These are phyloP conservation scores for Aricia artaxerxes DNA, from an alignment of 2,888 invertebrate genomes.

Conservation along the genomic window DNA sequence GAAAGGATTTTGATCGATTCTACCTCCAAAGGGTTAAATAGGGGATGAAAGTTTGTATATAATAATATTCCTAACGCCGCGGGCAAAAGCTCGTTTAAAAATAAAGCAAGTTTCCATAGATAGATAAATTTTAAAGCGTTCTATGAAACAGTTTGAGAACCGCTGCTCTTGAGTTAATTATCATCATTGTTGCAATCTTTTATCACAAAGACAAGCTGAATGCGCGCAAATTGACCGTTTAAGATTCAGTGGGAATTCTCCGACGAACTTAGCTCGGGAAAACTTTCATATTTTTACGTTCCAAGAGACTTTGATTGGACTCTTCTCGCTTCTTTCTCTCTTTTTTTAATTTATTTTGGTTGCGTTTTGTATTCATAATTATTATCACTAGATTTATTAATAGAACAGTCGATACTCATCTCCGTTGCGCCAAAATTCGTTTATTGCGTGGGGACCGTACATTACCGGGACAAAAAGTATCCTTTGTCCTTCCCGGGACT, in stretches of 20 bases:
- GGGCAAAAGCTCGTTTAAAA: no score
- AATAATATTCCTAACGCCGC: no score
- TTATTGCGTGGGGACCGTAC: no score
- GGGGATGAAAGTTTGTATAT: no score
- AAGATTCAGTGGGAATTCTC: slow-evolving; percentile 32
- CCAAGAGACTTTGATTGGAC: slow-evolving; percentile 51
- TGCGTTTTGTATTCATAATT: background rate
- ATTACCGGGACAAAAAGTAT: no score
- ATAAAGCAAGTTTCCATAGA: no score
- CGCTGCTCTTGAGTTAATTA: slow-evolving; percentile 1
- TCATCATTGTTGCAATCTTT: slow-evolving; percentile 14
- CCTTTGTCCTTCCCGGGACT: no score
- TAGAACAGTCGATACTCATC: no score
- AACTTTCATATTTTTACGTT: slow-evolving; percentile 34
- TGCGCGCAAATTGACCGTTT: slow-evolving; percentile 17
- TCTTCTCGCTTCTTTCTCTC: slow-evolving; percentile 44
- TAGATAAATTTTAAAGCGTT: no score
- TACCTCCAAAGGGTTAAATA: no score
- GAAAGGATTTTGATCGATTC: no score
- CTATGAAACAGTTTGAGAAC: background rate
- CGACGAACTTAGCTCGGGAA: slow-evolving; percentile 37
- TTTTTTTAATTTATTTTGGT: background rate
- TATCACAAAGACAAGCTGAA: slow-evolving; percentile 24
- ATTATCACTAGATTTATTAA: background rate
- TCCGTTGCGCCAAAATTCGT: no score